phyloP scores from a whole-genome alignment of 2,797 vertebrate genomes.

The Sylvilagus floridanus region DNA sequence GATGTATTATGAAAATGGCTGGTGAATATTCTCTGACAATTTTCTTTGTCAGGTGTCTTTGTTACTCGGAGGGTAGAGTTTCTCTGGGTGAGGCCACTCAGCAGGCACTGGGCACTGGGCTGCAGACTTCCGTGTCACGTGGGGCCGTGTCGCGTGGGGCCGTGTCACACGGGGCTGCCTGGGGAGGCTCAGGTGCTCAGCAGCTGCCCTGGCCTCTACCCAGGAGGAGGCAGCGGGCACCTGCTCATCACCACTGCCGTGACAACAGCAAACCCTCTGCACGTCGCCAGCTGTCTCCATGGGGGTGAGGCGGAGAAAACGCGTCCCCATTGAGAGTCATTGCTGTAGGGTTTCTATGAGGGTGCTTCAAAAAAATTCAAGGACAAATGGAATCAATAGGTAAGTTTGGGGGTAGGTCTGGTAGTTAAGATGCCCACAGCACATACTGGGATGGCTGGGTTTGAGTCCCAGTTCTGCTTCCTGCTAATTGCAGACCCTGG shows the following conservation, averaged over 20 bases:
- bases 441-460: no score
- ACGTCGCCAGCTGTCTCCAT: neutral
- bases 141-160: no score
- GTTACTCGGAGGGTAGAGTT: neutral
- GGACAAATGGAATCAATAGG: no score
- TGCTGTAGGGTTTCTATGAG: neutral
- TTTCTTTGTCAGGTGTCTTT: neutral
- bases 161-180: no score
- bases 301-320: neutral
- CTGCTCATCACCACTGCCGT: no score
- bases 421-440: no score
- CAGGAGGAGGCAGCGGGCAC: neutral
- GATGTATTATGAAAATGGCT: neutral
- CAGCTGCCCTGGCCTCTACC: neutral
- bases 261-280: neutral
- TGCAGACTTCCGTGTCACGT: neutral
- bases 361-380: no score
- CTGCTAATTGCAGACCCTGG: no score
- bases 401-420: no score
- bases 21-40: neutral
- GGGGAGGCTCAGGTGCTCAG: no score
- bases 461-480: no score
- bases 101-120: rapidly evolving
- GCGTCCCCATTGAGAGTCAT: neutral
- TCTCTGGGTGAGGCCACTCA: neutral